Evolutionary conservation across 2,797 vertebrate genomes (phyloP).

Genomic region (Pantherophis alleghaniensis): DNA sequence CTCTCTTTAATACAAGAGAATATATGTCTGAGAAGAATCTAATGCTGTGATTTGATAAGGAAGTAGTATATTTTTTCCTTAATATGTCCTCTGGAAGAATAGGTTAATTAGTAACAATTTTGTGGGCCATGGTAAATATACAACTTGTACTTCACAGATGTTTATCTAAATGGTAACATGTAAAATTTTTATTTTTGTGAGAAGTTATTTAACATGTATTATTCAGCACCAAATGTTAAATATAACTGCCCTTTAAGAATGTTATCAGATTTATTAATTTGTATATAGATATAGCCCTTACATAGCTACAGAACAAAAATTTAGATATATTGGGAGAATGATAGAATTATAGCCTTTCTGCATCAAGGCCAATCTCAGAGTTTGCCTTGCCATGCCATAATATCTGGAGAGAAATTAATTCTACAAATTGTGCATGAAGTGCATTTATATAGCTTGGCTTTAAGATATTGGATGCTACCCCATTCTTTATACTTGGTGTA

Average conservation of each 20-base stretch:
- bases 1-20: not conserved
- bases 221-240: not conserved
- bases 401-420: not conserved
- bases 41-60: not conserved
- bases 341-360: too few relatives aligned
- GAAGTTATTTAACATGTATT: not conserved
- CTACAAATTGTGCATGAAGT: not conserved
- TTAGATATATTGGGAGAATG: not conserved
- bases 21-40: not conserved
- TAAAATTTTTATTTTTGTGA: not conserved
- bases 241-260: not conserved
- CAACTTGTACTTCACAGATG: slow-evolving; percentile 8
- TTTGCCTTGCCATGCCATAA: not conserved
- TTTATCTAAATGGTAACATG: not conserved
- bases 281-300: not conserved
- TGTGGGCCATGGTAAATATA: slow-evolving; percentile 9
- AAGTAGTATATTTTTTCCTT: not conserved
- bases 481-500: not conserved
- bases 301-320: not conserved
- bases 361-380: not conserved
- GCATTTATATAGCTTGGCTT: not conserved
- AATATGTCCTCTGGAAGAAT: not conserved
- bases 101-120: slow-evolving; percentile 16
- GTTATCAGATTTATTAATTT: not conserved
- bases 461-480: not conserved